Base-by-base conservation (phyloP, 1,140 invertebrate genomes). In the Drosophila nikananu region DNA sequence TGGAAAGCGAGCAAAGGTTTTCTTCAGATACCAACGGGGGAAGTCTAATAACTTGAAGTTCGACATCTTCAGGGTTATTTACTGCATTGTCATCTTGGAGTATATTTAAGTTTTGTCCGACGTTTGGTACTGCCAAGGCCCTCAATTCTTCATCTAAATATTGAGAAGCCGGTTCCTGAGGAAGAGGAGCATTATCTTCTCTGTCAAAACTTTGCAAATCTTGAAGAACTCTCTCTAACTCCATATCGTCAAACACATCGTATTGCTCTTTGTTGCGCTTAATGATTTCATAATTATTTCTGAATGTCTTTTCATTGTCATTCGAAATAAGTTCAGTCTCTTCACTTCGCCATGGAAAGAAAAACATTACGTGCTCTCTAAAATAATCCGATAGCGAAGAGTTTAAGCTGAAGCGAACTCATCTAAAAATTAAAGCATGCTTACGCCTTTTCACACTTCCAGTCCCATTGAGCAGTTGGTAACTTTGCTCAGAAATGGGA, bases 231-330 rank as follows among this genome's bases (percentile, higher is more conserved):
- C 46, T 25, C 23, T 48, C 13, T 8, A 49, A 1, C 8, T 49
- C 15, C 23, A 49, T 63, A 39, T 64, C 35, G 8, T 54, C n/a
- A 39, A 63, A 63, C 17, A 30, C 46, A 41, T 52, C n/a, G 15
- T 37, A 52, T 39, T 51, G 17, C 8, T 4, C 12, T 52, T 63
- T 63, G 48, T 30, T 62, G 21, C 2, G 10, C 6, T 30, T 64
- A 51, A 30, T 19, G 9, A 12, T 30, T 12, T 5, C 8, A 51
- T 51, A n/a, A 51, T 27, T 51, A 51, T 51, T 51, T 51, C 17
- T 10, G 17, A 27, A 51, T 51, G 25, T n/a, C 8, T 9, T 10
- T 51, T 51, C 25, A 10, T 25, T 46, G 17, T 30, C 41, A 30
- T 32, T 60, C 23, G 12, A 19, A 8, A 60, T 19, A 8, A 30